Evolutionary conservation across 2,113 vertebrate species (phyloP).

Genomic region (Hylia prasina): DNA sequence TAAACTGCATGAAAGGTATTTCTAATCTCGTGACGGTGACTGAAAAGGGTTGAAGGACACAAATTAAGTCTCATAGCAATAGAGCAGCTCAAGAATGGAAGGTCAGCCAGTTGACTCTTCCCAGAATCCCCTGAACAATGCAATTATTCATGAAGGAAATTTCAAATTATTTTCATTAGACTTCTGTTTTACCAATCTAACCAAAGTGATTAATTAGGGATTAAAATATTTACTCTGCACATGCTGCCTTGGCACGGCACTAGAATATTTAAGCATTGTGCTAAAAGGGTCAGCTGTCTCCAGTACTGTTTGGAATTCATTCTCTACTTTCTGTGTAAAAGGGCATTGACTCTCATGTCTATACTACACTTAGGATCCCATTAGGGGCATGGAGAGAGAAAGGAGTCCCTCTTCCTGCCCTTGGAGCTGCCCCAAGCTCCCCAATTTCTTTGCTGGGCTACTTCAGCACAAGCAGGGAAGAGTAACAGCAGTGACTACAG

Average conservation of each 20-base stretch:
- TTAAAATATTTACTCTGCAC: slow-evolving; percentile 89
- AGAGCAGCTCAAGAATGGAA: slow-evolving; percentile 74
- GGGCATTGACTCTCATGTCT: slow-evolving; percentile 75
- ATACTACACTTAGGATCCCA: slow-evolving; percentile 58
- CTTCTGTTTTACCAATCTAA: slow-evolving; percentile 87
- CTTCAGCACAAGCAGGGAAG: background rate
- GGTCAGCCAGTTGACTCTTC: slow-evolving; percentile 82
- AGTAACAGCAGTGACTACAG: background rate
- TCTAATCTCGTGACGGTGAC: slow-evolving; percentile 73
- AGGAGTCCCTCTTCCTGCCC: background rate
- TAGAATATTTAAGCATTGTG: slow-evolving; percentile 83
- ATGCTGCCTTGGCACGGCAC: slow-evolving; percentile 81
- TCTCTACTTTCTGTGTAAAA: slow-evolving; percentile 73
- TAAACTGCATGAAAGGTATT: slow-evolving; percentile 74
- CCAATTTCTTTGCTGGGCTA: background rate
- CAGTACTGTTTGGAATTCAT: slow-evolving; percentile 77
- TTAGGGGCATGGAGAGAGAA: slow-evolving; percentile 19
- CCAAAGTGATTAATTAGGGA: slow-evolving; percentile 88
- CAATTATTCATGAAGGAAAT: slow-evolving; percentile 87
- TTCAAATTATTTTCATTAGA: slow-evolving; percentile 86
- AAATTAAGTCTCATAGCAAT: slow-evolving; percentile 71
- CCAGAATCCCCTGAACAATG: slow-evolving; percentile 83
- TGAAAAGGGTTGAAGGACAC: slow-evolving; percentile 73
- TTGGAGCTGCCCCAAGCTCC: background rate
- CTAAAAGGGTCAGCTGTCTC: slow-evolving; percentile 83